phyloP scores from a whole-genome alignment of 2,797 vertebrate genomes.

The Pangasius djambal region DNA sequence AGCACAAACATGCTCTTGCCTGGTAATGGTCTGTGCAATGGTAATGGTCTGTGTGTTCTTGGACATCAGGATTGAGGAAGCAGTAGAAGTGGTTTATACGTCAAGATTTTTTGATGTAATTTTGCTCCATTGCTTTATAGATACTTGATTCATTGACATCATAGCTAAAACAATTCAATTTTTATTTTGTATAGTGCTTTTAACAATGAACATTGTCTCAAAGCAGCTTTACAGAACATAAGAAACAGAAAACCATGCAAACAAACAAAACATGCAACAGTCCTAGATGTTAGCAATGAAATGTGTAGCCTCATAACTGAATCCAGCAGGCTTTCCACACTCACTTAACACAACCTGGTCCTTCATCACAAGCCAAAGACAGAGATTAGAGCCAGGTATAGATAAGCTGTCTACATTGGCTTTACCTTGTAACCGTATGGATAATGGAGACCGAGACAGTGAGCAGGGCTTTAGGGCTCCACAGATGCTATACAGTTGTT shows the following conservation, averaged over 20 bases:
- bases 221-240: too few species aligned
- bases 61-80: not conserved
- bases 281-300: too few species aligned
- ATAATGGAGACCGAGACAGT: slow-evolving; percentile 63
- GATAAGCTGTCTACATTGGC: slow-evolving; percentile 46
- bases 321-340: not conserved
- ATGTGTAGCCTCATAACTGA: not conserved
- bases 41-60: not conserved
- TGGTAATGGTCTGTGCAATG: not conserved
- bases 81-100: not conserved
- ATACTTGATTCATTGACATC: not conserved
- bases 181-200: too few species aligned
- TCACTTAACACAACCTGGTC: not conserved
- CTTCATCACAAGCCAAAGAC: slow-evolving; percentile 57
- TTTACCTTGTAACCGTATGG: slow-evolving; percentile 24
- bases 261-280: too few species aligned
- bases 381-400: slow-evolving; percentile 62
- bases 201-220: too few species aligned
- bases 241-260: too few species aligned
- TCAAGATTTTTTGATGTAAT: not conserved
- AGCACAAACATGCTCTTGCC: not conserved
- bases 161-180: not conserved
- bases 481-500: slow-evolving; percentile 63
- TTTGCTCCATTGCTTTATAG: not conserved
- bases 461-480: slow-evolving; percentile 66